Conservation (phyloP, 1,140 invertebrate genomes). For the Dryas iulia region DNA sequence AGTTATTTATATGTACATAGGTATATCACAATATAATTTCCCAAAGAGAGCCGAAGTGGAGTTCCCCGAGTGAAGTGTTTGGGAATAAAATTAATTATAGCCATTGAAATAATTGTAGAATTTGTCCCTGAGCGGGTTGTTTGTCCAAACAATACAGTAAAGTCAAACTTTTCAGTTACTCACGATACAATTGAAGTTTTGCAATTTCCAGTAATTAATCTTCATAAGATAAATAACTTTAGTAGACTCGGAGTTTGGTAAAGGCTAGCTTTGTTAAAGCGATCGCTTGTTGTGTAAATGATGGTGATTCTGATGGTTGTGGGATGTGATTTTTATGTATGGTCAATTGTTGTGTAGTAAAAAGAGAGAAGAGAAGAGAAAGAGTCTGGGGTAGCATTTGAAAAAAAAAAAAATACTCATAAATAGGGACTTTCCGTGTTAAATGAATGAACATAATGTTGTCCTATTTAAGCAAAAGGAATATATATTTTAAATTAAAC, state of each 20-base stretch:
- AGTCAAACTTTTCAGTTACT: constrained; percentile 13
- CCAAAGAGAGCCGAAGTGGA: background rate
- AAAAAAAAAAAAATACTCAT: too few relatives aligned
- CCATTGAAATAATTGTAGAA: constrained; percentile 6
- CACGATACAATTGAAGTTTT: constrained; percentile 11
- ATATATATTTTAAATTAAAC: too few relatives aligned
- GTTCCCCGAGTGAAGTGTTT: background rate
- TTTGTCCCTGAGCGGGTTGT: constrained; percentile 1
- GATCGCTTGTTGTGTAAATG: too few relatives aligned
- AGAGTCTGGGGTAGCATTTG: too few relatives aligned
- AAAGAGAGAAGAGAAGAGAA: too few relatives aligned
- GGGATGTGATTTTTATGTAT: too few relatives aligned
- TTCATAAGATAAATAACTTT: constrained; percentile 17
- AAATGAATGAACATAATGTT: too few relatives aligned
- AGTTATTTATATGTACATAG: too few relatives aligned
- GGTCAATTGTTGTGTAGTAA: too few relatives aligned
- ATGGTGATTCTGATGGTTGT: too few relatives aligned
- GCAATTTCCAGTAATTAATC: constrained; percentile 23
- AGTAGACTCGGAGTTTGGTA: constrained; percentile 1
- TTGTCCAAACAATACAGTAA: constrained; percentile 25
- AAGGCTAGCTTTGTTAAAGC: background rate
- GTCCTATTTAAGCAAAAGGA: too few relatives aligned
- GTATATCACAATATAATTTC: background rate
- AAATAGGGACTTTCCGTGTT: too few relatives aligned
- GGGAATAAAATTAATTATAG: constrained; percentile 14